Conservation (phyloP, 1,140 invertebrate genomes). For the Drosophila ohnishii region DNA sequence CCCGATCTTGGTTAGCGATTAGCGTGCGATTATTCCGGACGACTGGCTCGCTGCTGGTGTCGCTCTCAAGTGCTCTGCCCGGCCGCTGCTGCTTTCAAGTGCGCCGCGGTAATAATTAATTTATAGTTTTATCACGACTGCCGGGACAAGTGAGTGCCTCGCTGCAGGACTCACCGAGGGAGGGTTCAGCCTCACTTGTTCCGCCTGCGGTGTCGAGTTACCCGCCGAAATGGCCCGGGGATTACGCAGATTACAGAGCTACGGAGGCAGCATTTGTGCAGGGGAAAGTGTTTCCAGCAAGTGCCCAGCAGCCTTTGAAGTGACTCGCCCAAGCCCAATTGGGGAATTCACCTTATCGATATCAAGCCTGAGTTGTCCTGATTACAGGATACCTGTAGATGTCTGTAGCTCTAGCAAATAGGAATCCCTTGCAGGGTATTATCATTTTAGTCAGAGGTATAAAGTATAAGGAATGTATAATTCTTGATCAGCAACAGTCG, state of each 20-base stretch:
- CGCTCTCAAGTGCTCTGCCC: slow-evolving; percentile 64
- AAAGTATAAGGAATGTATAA: too few relatives aligned
- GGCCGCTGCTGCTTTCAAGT: slow-evolving; percentile 60
- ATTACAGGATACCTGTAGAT: neutral
- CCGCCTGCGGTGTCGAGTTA: slow-evolving; percentile 28
- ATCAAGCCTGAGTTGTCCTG: neutral
- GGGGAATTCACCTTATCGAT: slow-evolving; percentile 8
- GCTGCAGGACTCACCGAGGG: slow-evolving; percentile 38
- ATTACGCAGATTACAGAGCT: slow-evolving; percentile 5
- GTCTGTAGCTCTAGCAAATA: neutral
- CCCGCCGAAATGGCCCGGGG: slow-evolving; percentile 10
- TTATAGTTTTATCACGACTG: slow-evolving; percentile 83
- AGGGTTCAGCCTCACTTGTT: slow-evolving; percentile 17
- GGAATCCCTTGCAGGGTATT: too few relatives aligned
- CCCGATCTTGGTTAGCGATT: slow-evolving; percentile 73
- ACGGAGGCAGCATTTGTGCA: neutral
- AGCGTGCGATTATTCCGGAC: slow-evolving; percentile 76
- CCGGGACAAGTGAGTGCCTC: slow-evolving; percentile 62
- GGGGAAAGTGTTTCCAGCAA: slow-evolving; percentile 10
- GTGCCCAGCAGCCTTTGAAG: slow-evolving; percentile 17
- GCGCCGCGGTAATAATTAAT: slow-evolving; percentile 83
- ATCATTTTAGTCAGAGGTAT: too few relatives aligned
- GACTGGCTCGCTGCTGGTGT: slow-evolving; percentile 71
- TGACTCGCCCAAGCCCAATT: neutral
- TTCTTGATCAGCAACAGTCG: too few relatives aligned